phyloP scores from a whole-genome alignment of 2,113 vertebrate species.

The Gallinago paraguaiae region DNA sequence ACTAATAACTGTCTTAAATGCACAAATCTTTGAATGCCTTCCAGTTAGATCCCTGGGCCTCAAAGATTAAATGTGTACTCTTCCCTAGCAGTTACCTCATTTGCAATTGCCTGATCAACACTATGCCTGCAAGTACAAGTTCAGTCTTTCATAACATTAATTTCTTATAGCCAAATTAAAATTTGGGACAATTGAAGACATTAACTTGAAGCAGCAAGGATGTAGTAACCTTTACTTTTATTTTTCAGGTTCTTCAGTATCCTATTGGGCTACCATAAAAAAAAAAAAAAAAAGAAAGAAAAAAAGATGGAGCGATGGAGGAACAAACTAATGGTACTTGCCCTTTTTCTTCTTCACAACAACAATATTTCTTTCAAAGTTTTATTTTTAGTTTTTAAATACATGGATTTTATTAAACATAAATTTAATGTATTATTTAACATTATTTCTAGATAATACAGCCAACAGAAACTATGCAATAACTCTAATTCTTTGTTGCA shows the following conservation, averaged over 20 bases:
- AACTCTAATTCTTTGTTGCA: background rate
- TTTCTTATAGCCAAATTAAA: background rate
- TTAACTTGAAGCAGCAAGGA: background rate
- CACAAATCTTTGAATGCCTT: background rate
- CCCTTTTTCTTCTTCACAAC: background rate
- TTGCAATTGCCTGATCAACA: background rate
- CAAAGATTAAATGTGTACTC: background rate
- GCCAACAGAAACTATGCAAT: background rate
- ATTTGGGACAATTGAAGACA: background rate
- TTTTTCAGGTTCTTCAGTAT: background rate
- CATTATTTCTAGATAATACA: background rate
- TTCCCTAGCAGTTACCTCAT: background rate
- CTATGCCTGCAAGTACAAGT: background rate
- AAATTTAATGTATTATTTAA: background rate
- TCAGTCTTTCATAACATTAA: background rate
- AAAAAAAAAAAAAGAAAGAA: background rate
- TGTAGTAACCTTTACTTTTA: background rate
- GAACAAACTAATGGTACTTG: background rate
- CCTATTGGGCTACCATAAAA: background rate
- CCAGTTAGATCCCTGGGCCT: background rate
- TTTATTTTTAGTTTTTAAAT: background rate
- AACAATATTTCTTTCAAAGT: background rate
- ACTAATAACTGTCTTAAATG: background rate
- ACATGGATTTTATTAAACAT: background rate
- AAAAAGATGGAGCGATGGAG: accelerated